Conservation (phyloP, 1,140 invertebrate species). For the Bombus sibiricus region DNA sequence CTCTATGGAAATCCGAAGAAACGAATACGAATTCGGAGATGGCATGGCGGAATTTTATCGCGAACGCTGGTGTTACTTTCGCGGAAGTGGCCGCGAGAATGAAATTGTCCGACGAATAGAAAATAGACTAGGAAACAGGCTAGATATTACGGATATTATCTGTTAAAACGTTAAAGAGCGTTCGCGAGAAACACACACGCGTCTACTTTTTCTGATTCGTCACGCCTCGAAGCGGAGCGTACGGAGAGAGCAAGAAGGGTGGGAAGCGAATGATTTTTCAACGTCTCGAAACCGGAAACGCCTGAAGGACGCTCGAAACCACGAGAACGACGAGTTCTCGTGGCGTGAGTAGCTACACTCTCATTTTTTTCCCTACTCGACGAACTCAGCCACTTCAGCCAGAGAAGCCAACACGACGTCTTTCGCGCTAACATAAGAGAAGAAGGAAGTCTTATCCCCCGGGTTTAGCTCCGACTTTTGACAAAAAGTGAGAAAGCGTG, state of each 20-base stretch:
- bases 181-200: slow-evolving; percentile 20
- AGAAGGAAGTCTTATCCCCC: slow-evolving; percentile 50
- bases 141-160: slow-evolving; percentile 17
- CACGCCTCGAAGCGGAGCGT: slow-evolving; percentile 28
- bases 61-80: not conserved
- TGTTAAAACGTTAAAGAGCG: not conserved
- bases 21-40: not conserved
- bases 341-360: slow-evolving; percentile 33
- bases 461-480: slow-evolving; percentile 50
- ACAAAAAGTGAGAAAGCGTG: slow-evolving; percentile 69
- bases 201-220: slow-evolving; percentile 38
- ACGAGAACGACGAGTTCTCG: slow-evolving; percentile 25
- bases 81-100: not conserved
- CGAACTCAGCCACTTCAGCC: not conserved
- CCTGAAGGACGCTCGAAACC: slow-evolving; percentile 57
- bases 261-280: slow-evolving; percentile 65
- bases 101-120: not conserved
- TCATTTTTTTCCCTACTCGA: slow-evolving; percentile 29
- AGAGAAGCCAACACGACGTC: not conserved
- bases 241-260: not conserved
- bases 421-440: slow-evolving; percentile 4
- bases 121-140: too few species aligned
- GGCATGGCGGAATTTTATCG: slow-evolving; percentile 27
- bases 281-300: slow-evolving; percentile 61
- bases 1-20: slow-evolving; percentile 56